Evolutionary conservation across 2,888 invertebrate species (phyloP).

Genomic region (Elgonia sp.): DNA sequence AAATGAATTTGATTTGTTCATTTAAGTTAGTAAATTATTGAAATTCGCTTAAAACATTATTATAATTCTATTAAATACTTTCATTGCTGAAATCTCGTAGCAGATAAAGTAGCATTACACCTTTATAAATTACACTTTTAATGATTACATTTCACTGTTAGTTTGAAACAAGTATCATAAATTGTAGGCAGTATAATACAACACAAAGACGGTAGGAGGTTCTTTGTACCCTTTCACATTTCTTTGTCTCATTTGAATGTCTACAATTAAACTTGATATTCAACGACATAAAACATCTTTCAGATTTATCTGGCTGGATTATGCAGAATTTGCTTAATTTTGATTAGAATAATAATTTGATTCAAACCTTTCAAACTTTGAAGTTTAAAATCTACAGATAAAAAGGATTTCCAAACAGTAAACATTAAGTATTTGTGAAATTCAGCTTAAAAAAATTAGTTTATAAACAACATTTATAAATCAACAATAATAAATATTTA

Average conservation of each 20-base stretch:
- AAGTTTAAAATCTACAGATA: too few species aligned
- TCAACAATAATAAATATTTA: too few species aligned
- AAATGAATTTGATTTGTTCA: too few species aligned
- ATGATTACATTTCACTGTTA: conserved; percentile 47
- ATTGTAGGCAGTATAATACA: conserved; percentile 16
- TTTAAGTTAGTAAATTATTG: too few species aligned
- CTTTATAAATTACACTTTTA: conserved; percentile 47
- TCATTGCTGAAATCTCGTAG: conserved; percentile 30
- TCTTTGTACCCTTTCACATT: conserved; percentile 46
- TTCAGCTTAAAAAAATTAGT: too few species aligned
- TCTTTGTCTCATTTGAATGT: conserved; percentile 46
- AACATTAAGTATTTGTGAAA: too few species aligned
- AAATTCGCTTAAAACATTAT: not conserved
- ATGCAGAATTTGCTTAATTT: not conserved
- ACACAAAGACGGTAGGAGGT: conserved; percentile 40
- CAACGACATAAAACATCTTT: conserved; percentile 5
- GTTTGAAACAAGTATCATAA: conserved; percentile 33
- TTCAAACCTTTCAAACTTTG: too few species aligned
- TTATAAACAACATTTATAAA: too few species aligned
- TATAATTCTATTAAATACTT: conserved; percentile 16
- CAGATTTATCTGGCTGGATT: not conserved
- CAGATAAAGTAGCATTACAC: conserved; percentile 35
- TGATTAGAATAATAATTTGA: conserved; percentile 1
- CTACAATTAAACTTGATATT: not conserved
- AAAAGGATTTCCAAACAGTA: too few species aligned